A percentile compares a stretch with the other conserved stretches of the same genome.
phyloP scores from a whole-genome alignment of 2,113 vertebrate species.

The Bambusicola thoracicus region DNA sequence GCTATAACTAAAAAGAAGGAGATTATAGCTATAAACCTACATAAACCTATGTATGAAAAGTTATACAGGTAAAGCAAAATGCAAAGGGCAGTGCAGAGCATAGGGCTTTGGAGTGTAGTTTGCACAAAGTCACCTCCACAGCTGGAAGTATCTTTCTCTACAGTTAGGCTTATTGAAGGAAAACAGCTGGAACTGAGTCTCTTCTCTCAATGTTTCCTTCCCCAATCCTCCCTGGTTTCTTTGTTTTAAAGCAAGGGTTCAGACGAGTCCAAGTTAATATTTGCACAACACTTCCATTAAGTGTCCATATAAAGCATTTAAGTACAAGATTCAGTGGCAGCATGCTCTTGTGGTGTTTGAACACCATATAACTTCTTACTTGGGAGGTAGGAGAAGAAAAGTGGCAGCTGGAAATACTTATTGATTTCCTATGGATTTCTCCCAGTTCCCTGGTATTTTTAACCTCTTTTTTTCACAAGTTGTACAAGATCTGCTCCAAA shows the following conservation, averaged over 20 bases:
- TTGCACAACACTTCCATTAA: constrained; percentile 4
- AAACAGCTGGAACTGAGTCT: not conserved
- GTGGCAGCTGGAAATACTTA: not conserved
- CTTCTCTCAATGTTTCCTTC: not conserved
- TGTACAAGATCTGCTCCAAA: not conserved
- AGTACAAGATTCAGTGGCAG: not conserved
- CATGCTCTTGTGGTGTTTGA: not conserved
- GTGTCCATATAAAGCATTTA: not conserved
- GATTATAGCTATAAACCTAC: not conserved
- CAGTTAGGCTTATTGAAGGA: fast-evolving
- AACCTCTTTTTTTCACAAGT: not conserved
- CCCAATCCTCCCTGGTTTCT: not conserved
- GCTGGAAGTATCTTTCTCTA: not conserved
- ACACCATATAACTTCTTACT: not conserved
- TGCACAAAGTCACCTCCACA: not conserved
- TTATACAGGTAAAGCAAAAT: not conserved
- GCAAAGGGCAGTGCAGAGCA: fast-evolving
- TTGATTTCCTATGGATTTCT: not conserved
- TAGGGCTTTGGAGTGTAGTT: not conserved
- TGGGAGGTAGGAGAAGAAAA: not conserved
- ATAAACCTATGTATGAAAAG: not conserved
- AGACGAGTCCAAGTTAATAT: constrained; percentile 19
- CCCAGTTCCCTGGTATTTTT: not conserved
- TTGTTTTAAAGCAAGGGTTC: not conserved
- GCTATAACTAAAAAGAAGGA: not conserved